A percentile compares a stretch with the other conserved stretches of the same genome.
phyloP scores from a whole-genome alignment of 1,140 invertebrate species.

The Ceratina japonica region DNA sequence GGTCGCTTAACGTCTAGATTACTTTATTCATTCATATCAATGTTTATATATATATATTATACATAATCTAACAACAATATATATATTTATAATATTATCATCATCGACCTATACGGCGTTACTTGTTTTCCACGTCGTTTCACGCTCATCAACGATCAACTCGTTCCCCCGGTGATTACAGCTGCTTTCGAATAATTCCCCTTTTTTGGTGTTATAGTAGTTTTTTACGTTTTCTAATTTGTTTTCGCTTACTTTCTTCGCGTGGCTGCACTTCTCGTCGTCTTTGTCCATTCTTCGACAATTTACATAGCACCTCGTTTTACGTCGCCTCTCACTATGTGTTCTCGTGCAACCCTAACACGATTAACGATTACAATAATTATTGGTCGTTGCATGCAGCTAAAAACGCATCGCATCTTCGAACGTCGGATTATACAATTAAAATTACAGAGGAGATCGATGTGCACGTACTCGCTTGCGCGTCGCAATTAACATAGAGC shows the following conservation, averaged over 20 bases:
- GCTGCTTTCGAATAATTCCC: slow-evolving; percentile 44
- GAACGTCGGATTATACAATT: slow-evolving; percentile 34
- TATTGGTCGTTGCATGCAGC: slow-evolving; percentile 38
- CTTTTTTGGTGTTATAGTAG: slow-evolving; percentile 19
- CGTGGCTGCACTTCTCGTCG: slow-evolving; percentile 27
- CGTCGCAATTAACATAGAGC: background rate
- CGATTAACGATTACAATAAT: slow-evolving; percentile 41
- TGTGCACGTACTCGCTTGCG: background rate
- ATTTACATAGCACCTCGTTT: background rate
- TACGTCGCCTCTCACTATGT: background rate
- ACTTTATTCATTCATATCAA: slow-evolving; percentile 68
- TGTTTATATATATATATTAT: slow-evolving; percentile 68
- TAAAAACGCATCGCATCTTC: slow-evolving; percentile 22
- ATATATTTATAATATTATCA: slow-evolving; percentile 68
- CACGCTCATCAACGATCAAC: slow-evolving; percentile 75
- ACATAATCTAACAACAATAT: slow-evolving; percentile 78
- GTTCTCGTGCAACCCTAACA: background rate
- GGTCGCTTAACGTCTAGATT: slow-evolving; percentile 67
- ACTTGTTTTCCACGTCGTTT: slow-evolving; percentile 57
- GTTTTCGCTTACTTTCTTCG: slow-evolving; percentile 43
- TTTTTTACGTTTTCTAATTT: slow-evolving; percentile 36
- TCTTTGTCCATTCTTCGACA: background rate
- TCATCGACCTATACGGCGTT: slow-evolving; percentile 63
- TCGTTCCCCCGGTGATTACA: slow-evolving; percentile 64
- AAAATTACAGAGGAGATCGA: slow-evolving; percentile 36